phyloP scores from a whole-genome alignment of 2,797 vertebrate species.

The Halcyon chelicuti region DNA sequence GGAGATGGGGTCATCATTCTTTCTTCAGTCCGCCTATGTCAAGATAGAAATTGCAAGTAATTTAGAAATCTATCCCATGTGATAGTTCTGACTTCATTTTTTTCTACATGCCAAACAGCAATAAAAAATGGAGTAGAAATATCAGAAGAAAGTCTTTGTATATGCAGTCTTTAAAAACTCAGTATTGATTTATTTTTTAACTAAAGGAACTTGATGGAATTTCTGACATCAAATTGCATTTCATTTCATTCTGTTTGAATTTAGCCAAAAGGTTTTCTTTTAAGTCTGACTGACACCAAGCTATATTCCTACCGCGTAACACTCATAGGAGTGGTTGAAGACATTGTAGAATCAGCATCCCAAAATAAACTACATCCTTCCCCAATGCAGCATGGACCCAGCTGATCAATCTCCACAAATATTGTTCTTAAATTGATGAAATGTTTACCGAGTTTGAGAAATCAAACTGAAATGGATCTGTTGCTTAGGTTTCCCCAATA shows the following conservation, averaged over 20 bases:
- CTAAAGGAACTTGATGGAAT: not conserved
- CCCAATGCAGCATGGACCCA: not conserved
- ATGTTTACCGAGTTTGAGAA: not conserved
- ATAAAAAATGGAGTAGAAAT: not conserved
- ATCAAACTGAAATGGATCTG: not conserved
- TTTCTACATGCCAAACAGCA: not conserved
- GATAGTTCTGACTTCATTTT: not conserved
- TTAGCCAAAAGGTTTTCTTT: not conserved
- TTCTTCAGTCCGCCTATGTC: not conserved
- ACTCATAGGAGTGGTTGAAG: not conserved
- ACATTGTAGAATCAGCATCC: not conserved
- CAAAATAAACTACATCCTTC: not conserved
- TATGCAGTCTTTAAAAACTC: not conserved
- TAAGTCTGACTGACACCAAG: not conserved
- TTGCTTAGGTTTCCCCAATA: not conserved
- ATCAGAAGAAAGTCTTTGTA: not conserved
- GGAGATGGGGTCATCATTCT: not conserved
- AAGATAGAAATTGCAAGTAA: not conserved
- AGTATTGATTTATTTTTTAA: not conserved
- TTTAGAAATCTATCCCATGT: not conserved
- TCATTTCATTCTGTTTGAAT: not conserved
- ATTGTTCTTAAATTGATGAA: not conserved
- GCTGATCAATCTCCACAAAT: not conserved
- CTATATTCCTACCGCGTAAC: not conserved
- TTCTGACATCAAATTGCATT: not conserved